Percentiles rank a stretch among this genome's conserved stretches.
Conservation (phyloP, 2,113 vertebrate species). For the Eptesicus fuscus region DNA sequence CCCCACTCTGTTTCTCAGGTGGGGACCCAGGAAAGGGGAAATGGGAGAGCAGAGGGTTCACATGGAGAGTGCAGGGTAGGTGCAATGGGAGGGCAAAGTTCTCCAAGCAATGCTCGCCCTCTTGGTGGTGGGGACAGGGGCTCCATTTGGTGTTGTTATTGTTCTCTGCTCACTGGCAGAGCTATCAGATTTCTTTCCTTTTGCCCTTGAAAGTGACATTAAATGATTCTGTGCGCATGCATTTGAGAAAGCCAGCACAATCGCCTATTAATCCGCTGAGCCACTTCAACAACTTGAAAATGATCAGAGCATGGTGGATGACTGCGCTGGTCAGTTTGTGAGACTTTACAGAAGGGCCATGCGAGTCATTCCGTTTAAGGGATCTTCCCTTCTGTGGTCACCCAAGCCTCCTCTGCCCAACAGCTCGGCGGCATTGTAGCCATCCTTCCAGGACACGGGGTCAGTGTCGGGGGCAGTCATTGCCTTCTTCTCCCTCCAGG, state of each 20-base stretch:
- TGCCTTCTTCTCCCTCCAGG: constrained; percentile 63
- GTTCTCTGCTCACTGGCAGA: neutral
- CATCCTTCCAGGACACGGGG: constrained; percentile 1
- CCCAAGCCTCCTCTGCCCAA: neutral
- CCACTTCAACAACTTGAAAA: constrained; percentile 34
- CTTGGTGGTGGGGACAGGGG: neutral
- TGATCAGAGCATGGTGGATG: neutral
- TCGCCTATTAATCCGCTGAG: constrained; percentile 49
- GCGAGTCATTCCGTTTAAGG: constrained; percentile 37
- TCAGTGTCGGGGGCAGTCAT: neutral
- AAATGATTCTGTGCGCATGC: constrained; percentile 5
- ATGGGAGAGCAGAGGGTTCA: neutral
- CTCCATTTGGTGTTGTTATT: neutral
- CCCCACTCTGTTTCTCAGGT: neutral
- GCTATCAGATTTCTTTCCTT: neutral
- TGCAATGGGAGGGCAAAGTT: neutral
- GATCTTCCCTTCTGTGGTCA: constrained; percentile 51
- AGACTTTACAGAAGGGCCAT: neutral
- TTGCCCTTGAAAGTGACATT: constrained; percentile 67
- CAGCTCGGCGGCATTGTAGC: neutral
- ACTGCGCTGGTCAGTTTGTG: neutral
- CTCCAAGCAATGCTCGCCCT: neutral
- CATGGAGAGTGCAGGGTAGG: neutral
- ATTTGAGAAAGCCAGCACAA: neutral
- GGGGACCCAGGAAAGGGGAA: no score